A percentile compares a stretch with the other conserved stretches of the same genome.
Conservation (phyloP, 2,113 vertebrate species). For the Poecilia latipinna region DNA sequence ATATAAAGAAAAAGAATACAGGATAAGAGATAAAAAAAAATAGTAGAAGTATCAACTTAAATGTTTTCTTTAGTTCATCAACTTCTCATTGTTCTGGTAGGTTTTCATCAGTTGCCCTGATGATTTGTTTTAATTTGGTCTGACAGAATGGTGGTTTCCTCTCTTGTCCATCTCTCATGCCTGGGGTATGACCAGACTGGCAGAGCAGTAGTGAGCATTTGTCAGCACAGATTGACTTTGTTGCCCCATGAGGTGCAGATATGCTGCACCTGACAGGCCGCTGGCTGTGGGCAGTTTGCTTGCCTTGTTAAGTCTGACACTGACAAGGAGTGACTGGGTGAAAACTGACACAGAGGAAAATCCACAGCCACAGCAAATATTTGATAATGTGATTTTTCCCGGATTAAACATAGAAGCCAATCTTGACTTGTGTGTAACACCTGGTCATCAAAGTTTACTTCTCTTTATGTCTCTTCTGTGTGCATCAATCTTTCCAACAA, state of each 20-base stretch:
- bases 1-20: neutral
- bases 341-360: constrained; percentile 64
- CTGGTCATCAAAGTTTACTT: constrained; percentile 44
- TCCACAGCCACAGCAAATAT: constrained; percentile 76
- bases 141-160: constrained; percentile 31
- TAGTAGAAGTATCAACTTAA: constrained; percentile 12
- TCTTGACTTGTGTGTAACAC: constrained; percentile 74
- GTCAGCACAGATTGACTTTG: constrained; percentile 72
- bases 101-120: constrained; percentile 27
- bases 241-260: constrained; percentile 70
- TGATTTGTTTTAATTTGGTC: constrained; percentile 53
- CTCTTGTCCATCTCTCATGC: constrained; percentile 33
- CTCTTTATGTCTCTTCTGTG: constrained; percentile 13
- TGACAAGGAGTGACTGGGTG: constrained; percentile 64
- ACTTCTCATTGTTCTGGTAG: constrained; percentile 32
- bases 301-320: constrained; percentile 72
- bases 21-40: neutral
- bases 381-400: constrained; percentile 75
- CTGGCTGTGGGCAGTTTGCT: constrained; percentile 60
- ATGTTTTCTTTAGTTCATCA: constrained; percentile 30
- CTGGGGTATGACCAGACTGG: constrained; percentile 44
- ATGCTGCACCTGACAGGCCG: constrained; percentile 71
- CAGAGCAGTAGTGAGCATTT: constrained; percentile 59
- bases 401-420: constrained; percentile 61
- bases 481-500: neutral